Percentiles rank a stretch among this genome's conserved stretches.
Evolutionary conservation across 1,140 invertebrate species (phyloP).

Genomic region (Zaprionus camerounensis): DNA sequence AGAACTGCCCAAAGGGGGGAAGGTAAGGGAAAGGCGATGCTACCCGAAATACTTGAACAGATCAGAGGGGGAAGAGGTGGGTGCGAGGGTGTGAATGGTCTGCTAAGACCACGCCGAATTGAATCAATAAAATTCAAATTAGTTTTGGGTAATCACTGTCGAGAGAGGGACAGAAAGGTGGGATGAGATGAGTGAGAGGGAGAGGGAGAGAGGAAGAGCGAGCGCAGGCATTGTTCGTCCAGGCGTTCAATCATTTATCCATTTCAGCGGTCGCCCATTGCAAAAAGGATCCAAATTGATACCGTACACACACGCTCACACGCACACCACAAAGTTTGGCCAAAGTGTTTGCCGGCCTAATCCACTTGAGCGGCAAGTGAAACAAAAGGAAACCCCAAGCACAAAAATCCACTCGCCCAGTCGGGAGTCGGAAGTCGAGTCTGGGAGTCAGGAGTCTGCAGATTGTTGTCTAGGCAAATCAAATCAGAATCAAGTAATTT

Average conservation of each 20-base stretch:
- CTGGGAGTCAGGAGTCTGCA: constrained; percentile 9
- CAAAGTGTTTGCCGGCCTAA: constrained; percentile 53
- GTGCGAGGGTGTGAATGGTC: constrained; percentile 18
- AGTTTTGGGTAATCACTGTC: constrained; percentile 78
- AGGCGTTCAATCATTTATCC: constrained; percentile 74
- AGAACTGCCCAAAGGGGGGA: not conserved
- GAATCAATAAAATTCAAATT: constrained; percentile 83
- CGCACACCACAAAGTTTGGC: constrained; percentile 38
- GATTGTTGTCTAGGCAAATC: constrained; percentile 73
- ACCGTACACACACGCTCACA: not conserved
- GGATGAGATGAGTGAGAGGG: not conserved
- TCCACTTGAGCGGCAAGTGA: constrained; percentile 61
- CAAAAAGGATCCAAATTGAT: constrained; percentile 66
- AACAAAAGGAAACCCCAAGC: constrained; percentile 57
- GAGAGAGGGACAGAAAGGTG: not conserved
- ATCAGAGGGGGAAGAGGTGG: not conserved
- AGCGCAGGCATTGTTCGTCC: constrained; percentile 27
- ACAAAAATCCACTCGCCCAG: not conserved
- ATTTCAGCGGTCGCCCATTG: constrained; percentile 55
- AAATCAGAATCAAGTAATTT: constrained; percentile 82
- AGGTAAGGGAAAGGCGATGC: not conserved
- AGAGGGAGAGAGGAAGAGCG: not conserved
- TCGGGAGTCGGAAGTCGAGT: not conserved
- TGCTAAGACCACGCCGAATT: constrained; percentile 57
- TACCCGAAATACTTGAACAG: too few relatives aligned